Conservation (phyloP, 2,113 vertebrate species). For the Oplegnathus fasciatus region DNA sequence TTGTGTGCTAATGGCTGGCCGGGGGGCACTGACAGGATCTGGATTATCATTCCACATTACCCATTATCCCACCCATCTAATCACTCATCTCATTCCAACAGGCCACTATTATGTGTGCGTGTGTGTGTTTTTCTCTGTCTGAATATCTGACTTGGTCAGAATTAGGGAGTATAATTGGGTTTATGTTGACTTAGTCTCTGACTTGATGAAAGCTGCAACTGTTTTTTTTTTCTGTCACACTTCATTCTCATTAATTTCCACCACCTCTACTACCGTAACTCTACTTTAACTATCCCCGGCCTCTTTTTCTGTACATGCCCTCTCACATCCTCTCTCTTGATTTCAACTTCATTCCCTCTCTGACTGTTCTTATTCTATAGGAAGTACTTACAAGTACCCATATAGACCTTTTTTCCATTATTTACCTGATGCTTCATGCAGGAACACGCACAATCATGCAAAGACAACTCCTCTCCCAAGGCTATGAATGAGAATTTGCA, state of each 20-base stretch:
- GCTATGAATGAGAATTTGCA: not conserved
- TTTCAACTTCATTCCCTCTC: slow-evolving; percentile 12
- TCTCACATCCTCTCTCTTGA: not conserved
- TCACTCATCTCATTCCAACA: not conserved
- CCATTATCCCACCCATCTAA: not conserved
- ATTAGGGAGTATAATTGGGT: not conserved
- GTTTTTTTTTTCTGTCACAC: not conserved
- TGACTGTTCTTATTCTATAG: not conserved
- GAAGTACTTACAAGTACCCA: not conserved
- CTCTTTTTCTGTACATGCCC: not conserved
- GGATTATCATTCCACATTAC: not conserved
- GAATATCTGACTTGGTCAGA: not conserved
- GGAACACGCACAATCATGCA: not conserved
- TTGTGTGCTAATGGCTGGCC: not conserved
- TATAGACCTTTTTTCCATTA: not conserved
- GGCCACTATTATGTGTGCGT: not conserved
- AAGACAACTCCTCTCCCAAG: not conserved
- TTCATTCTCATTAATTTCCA: not conserved
- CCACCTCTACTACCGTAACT: not conserved
- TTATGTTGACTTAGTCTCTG: not conserved
- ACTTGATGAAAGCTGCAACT: not conserved
- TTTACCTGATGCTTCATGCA: not conserved
- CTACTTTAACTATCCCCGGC: not conserved
- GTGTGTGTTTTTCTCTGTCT: not conserved
- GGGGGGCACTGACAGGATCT: not conserved